Percentiles rank a stretch among this genome's conserved stretches.
Conservation (phyloP, 2,888 invertebrate species). For the Chymomyza caudatula region DNA sequence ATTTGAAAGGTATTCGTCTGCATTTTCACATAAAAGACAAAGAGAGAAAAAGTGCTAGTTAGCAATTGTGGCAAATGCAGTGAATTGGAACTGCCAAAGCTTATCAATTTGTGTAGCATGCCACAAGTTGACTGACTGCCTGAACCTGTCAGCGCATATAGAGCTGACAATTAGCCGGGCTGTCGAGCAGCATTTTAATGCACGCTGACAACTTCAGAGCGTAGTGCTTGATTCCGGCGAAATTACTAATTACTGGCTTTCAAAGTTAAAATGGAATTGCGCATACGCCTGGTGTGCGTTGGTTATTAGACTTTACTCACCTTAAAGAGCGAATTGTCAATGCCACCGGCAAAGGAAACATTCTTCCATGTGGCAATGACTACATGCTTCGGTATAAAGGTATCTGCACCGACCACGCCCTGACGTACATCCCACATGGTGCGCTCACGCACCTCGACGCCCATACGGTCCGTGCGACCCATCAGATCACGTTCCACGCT, state of each 20-base stretch:
- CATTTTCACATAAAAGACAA: conserved; percentile 9
- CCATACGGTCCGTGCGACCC: conserved; percentile 87
- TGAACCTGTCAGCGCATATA: not conserved
- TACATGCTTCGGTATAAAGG: conserved; percentile 94
- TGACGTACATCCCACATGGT: conserved; percentile 92
- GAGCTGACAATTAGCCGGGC: not conserved
- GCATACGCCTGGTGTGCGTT: not conserved
- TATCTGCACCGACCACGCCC: conserved; percentile 93
- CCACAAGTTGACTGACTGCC: not conserved
- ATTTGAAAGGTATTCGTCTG: conserved; percentile 98
- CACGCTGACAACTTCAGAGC: not conserved
- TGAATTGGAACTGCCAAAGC: conserved; percentile 2
- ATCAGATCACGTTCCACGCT: conserved; percentile 85
- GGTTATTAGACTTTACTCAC: conserved; percentile 78
- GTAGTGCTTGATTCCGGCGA: not conserved
- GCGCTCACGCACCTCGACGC: conserved; percentile 91
- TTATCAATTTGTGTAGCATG: not conserved
- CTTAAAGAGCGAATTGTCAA: conserved; percentile 86
- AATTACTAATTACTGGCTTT: not conserved
- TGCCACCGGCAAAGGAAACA: conserved; percentile 94
- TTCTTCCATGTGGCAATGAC: conserved; percentile 97
- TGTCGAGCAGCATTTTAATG: not conserved
- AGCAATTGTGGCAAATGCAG: not conserved
- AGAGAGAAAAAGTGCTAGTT: not conserved
- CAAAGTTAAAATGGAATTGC: not conserved